Evolutionary conservation across 2,888 invertebrate species (phyloP).

Genomic region (Lithophane semibrunnea): DNA sequence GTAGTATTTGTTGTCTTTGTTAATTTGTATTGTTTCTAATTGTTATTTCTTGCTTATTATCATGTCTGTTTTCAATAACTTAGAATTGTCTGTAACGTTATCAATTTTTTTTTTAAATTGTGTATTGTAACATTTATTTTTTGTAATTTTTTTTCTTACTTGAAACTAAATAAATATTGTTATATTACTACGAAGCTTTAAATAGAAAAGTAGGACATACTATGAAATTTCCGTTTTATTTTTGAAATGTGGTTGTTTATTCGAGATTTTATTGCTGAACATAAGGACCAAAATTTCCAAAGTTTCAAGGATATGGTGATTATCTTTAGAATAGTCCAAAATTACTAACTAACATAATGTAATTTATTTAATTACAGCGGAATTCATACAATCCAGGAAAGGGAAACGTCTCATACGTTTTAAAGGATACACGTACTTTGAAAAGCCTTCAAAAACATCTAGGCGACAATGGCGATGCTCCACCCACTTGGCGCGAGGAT

Average conservation of each 20-base stretch:
- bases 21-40: not conserved
- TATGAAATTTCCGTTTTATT: too few relatives aligned
- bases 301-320: too few relatives aligned
- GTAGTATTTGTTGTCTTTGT: not conserved
- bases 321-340: not conserved
- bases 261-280: not conserved
- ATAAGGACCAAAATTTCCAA: too few relatives aligned
- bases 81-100: not conserved
- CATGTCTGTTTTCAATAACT: not conserved
- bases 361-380: slow-evolving; percentile 18
- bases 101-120: too few relatives aligned
- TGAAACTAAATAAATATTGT: not conserved
- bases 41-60: not conserved
- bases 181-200: not conserved
- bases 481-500: slow-evolving; percentile 31
- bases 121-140: too few relatives aligned
- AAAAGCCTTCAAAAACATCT: slow-evolving; percentile 48
- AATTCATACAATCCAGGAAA: slow-evolving; percentile 36
- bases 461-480: slow-evolving; percentile 43
- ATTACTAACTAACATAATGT: not conserved
- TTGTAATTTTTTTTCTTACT: too few relatives aligned
- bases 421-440: slow-evolving; percentile 32
- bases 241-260: not conserved
- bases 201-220: not conserved
- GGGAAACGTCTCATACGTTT: slow-evolving; percentile 39